phyloP scores from a whole-genome alignment of 2,797 vertebrate genomes.

The Myotis daubentonii region DNA sequence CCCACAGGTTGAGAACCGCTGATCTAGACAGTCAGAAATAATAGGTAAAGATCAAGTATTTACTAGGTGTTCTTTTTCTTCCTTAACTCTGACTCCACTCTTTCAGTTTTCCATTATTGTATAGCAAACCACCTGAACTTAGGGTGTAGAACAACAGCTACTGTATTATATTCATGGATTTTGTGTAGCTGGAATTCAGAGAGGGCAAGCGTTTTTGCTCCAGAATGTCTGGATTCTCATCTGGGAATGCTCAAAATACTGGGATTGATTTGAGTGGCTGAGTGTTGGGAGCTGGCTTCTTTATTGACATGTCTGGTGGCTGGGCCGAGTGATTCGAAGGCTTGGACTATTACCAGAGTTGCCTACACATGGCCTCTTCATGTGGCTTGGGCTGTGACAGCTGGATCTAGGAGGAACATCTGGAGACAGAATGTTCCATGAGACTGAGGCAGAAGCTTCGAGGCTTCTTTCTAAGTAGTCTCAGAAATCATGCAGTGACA shows the following conservation, averaged over 20 bases:
- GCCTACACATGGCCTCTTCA: too few species aligned
- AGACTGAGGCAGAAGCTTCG: neutral
- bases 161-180: neutral
- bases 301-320: neutral
- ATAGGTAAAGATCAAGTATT: neutral
- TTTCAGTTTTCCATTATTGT: neutral
- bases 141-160: neutral
- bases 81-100: neutral
- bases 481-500: neutral
- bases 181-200: neutral
- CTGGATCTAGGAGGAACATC: neutral
- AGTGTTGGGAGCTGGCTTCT: neutral
- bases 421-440: neutral
- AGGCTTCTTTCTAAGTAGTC: neutral
- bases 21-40: constrained; percentile 1
- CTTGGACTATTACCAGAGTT: neutral
- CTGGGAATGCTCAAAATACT: neutral
- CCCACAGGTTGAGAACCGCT: too few species aligned
- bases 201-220: neutral
- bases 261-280: neutral
- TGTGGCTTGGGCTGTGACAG: neutral
- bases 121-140: neutral
- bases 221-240: neutral
- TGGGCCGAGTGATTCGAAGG: neutral
- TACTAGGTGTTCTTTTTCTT: neutral